phyloP scores from a whole-genome alignment of 2,113 vertebrate species.

The Phoenicopterus ruber region DNA sequence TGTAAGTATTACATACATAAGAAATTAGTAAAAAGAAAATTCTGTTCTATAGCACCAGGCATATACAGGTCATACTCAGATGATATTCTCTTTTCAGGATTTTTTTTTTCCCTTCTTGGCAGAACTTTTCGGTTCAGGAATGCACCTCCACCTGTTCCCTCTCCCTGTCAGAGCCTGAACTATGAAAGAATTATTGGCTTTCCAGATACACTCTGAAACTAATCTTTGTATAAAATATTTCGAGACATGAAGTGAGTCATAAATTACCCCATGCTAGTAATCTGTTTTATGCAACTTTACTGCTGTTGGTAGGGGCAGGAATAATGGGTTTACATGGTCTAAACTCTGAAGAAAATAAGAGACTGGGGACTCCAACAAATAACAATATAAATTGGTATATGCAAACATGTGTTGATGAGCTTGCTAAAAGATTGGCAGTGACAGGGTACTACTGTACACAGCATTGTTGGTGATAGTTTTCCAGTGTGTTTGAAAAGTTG shows the following conservation, averaged over 20 bases:
- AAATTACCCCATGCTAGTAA: background rate
- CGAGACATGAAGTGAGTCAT: background rate
- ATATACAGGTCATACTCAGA: background rate
- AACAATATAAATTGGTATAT: rapidly evolving
- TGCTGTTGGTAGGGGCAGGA: rapidly evolving
- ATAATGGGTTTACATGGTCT: background rate
- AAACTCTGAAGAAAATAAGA: background rate
- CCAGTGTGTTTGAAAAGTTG: background rate
- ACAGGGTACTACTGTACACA: background rate
- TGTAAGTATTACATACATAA: background rate
- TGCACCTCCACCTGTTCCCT: background rate
- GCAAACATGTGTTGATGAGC: background rate
- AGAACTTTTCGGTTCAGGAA: background rate
- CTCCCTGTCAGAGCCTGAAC: background rate
- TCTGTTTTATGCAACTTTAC: background rate
- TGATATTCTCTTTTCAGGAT: background rate
- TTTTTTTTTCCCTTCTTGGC: background rate
- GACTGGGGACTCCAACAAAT: background rate
- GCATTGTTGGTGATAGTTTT: background rate
- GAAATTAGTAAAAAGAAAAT: background rate
- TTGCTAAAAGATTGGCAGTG: background rate
- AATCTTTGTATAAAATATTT: background rate
- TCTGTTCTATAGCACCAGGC: background rate
- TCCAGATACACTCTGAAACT: background rate
- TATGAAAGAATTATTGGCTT: background rate